Conservation (phyloP, 2,888 invertebrate species). For the Heterodera filipjevi region DNA sequence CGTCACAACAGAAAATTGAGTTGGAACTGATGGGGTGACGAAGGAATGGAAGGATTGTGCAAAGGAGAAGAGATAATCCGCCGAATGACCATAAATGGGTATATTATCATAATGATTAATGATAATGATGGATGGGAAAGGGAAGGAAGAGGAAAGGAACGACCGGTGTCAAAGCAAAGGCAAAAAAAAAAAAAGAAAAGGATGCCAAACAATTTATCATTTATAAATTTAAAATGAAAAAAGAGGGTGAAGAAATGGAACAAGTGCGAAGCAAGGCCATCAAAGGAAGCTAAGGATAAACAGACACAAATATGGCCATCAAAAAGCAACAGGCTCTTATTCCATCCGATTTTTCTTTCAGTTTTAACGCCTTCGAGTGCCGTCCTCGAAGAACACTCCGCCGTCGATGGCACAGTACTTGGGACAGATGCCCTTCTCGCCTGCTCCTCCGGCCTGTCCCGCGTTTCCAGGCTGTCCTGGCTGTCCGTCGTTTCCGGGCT, state of each 20-base stretch:
- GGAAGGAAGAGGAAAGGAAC: no score
- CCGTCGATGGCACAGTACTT: constrained; percentile 62
- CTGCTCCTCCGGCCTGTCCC: constrained; percentile 35
- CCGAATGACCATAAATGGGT: no score
- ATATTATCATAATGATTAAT: no score
- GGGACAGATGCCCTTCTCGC: constrained; percentile 59
- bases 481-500: constrained; percentile 44
- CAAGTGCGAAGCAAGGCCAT: neutral
- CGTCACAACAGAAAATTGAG: neutral
- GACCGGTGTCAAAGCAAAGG: neutral
- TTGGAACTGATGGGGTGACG: neutral
- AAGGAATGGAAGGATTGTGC: neutral
- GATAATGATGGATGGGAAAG: no score
- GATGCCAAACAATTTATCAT: neutral
- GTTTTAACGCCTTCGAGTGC: constrained; percentile 45
- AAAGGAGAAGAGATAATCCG: no score
- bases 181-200: neutral
- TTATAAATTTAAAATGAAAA: neutral
- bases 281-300: no score
- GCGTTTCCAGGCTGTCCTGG: constrained; percentile 34
- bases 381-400: constrained; percentile 64
- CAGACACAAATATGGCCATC: no score
- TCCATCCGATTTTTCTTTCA: neutral
- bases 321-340: neutral
- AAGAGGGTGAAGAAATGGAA: neutral